These are phyloP conservation scores for Sebastes miniatus DNA, from an alignment of 2,797 vertebrate genomes.

Conservation along the genomic window DNA sequence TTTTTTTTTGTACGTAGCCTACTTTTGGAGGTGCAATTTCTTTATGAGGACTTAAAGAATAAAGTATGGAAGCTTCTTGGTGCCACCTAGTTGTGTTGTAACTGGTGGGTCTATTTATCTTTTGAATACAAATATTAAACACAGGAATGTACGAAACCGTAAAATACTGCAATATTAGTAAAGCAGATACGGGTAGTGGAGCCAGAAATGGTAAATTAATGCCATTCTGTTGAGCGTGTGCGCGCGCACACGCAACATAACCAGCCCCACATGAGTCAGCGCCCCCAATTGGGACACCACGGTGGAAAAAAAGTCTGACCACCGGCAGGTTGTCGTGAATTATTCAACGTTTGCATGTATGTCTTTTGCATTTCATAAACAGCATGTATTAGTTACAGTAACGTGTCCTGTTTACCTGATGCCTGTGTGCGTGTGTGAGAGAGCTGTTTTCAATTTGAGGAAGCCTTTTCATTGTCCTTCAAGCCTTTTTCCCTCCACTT, in stretches of 20 bases:
- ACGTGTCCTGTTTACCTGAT: background rate
- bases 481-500: slow-evolving; percentile 32
- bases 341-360: background rate
- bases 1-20: background rate
- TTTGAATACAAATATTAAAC: background rate
- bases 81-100: background rate
- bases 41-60: too few species aligned
- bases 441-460: background rate
- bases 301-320: background rate
- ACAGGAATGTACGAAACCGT: background rate
- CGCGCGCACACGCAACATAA: background rate
- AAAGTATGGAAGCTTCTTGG: background rate
- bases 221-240: background rate
- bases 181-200: background rate
- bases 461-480: slow-evolving; percentile 13
- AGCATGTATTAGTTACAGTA: background rate
- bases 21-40: background rate
- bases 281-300: background rate
- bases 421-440: background rate
- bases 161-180: background rate
- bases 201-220: background rate
- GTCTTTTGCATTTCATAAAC: background rate
- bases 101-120: background rate
- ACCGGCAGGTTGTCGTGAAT: background rate
- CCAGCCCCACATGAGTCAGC: background rate